These are phyloP conservation scores for Strigamia crassipes DNA, from an alignment of 2,888 invertebrate genomes.

Conservation along the genomic window DNA sequence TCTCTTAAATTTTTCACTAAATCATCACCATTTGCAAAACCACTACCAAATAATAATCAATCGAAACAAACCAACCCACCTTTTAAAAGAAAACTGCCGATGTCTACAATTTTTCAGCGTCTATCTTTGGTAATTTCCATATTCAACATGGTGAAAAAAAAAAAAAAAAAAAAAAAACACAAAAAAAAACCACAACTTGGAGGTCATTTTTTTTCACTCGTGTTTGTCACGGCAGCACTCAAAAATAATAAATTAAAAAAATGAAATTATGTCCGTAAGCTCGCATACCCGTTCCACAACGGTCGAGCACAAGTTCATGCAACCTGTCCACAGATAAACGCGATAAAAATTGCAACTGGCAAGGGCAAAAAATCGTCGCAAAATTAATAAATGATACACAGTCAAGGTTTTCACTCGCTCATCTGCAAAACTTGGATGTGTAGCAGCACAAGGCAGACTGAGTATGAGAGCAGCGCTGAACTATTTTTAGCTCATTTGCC, in stretches of 20 bases:
- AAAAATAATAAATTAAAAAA: background rate
- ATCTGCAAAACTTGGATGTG: slow-evolving; percentile 27
- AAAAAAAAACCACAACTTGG: background rate
- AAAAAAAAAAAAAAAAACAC: background rate
- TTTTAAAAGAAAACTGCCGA: background rate
- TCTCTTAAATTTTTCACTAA: no score
- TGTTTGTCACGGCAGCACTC: background rate
- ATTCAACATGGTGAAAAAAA: slow-evolving; percentile 14
- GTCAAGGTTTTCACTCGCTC: background rate
- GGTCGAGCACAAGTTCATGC: background rate
- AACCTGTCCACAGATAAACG: background rate
- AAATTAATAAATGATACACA: background rate
- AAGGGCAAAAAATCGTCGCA: background rate
- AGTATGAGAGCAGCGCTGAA: slow-evolving; percentile 39
- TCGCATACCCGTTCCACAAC: background rate
- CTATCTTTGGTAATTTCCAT: slow-evolving; percentile 19
- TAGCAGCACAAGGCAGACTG: slow-evolving; percentile 35
- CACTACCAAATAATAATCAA: background rate
- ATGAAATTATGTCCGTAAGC: background rate
- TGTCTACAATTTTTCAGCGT: slow-evolving; percentile 13
- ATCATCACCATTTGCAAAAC: background rate
- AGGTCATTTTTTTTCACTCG: slow-evolving; percentile 23
- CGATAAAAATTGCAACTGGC: background rate
- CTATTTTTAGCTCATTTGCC: slow-evolving; percentile 47
- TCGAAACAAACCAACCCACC: slow-evolving; percentile 28